Base-by-base conservation (phyloP, 2,888 invertebrate genomes). In the Volucella bombylans region DNA sequence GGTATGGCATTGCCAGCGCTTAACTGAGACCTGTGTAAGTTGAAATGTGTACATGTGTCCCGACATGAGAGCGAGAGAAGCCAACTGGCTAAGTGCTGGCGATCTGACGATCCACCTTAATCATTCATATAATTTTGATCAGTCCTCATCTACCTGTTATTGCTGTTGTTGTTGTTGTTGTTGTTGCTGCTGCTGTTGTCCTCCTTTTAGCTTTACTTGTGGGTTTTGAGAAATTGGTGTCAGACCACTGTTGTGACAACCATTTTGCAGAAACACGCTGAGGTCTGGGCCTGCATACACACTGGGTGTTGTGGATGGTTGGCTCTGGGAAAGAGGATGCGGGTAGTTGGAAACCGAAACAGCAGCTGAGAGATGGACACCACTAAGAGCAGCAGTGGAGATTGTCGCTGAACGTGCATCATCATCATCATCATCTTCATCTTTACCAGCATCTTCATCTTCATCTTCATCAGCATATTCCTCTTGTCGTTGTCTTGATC, bases 241-340 rank as follows among this genome's bases (percentile, higher is more conserved):
- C 82, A 79, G 82, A 76, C 80, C 81, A 85, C 68, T 87, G 87
- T 87, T 87, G 87, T 87, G 87, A 87, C 87, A 87, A 87, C 87
- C 87, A 87, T 87, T 87, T 87, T 87, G 87, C 86, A 59, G 86
- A 78, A 87, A 87, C 87, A 87, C 85, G 87, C 81, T 86, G 82
- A 74, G 79, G 77, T 74, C 83, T 72, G 31, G 31, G 31, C 78
- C 78, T 83, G 86, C 71, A 54, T 69, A 77, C 80, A 52, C 78
- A 31, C 38, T 39, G 72, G 59, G 50, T 64, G 72, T 59, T 49
- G 64, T 65, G 64, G 59, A 14, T 45, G 67, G 31, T 38, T 23
- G 31, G 18, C 57, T 54, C 14, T 57, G 59, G 71, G 74, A 49
- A 15, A 41, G n/a, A 62, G 73, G 54, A 38, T 67, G 68, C 69